Conservation (phyloP, 2,797 vertebrate species). For the Lophius americanus region DNA sequence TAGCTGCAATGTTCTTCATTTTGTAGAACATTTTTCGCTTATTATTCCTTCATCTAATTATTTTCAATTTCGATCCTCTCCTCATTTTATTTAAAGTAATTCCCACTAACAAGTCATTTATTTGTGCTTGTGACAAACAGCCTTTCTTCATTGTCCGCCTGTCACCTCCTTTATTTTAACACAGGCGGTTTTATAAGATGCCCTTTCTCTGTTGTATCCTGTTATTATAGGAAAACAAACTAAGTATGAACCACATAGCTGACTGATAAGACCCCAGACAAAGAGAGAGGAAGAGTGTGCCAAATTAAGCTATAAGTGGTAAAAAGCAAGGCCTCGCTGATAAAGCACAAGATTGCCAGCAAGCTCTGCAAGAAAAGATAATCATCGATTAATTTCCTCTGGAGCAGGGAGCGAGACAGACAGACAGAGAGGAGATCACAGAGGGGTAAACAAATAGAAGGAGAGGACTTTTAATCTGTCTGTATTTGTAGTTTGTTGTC, state of each 20-base stretch:
- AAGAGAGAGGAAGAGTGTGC: conserved; percentile 7
- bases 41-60: too few species aligned
- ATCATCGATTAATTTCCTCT: conserved; percentile 71
- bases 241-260: conserved; percentile 49
- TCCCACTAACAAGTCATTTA: conserved; percentile 28
- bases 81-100: conserved; percentile 27
- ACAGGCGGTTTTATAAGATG: conserved; percentile 32
- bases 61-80: neutral
- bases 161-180: conserved; percentile 24
- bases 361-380: conserved; percentile 61
- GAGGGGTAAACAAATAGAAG: conserved; percentile 9
- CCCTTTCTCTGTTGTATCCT: conserved; percentile 35
- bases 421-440: conserved; percentile 10
- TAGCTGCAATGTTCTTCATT: too few species aligned
- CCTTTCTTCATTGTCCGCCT: conserved; percentile 7
- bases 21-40: too few species aligned
- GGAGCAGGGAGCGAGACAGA: conserved; percentile 35
- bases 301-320: conserved; percentile 63
- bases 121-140: conserved; percentile 13
- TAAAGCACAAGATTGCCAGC: conserved; percentile 65
- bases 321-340: conserved; percentile 47
- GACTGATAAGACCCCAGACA: conserved; percentile 45
- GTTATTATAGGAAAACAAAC: conserved; percentile 48
- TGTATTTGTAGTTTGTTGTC: conserved; percentile 23
- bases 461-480: conserved; percentile 4